Conservation (phyloP, 2,888 invertebrate genomes). For the Cheilosia vulpina region DNA sequence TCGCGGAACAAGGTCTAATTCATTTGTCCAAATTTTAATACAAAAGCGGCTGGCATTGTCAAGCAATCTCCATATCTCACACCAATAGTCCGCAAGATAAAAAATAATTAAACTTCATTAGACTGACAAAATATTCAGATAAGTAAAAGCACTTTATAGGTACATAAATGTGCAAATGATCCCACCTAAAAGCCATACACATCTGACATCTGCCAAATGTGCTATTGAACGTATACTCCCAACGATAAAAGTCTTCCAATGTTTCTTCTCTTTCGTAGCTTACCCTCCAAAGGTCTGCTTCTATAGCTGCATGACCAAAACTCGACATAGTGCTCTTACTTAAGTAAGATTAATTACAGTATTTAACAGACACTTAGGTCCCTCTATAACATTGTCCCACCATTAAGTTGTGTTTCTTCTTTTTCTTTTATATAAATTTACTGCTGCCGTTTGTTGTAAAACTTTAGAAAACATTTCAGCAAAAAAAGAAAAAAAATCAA, state of each 20-base stretch:
- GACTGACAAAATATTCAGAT: too few relatives aligned
- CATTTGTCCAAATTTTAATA: too few relatives aligned
- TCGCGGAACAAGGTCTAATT: too few relatives aligned
- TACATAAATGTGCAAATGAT: constrained; percentile 1
- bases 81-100: too few relatives aligned
- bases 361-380: constrained; percentile 74
- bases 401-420: constrained; percentile 34
- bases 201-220: constrained; percentile 35
- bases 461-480: constrained; percentile 56
- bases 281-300: background rate
- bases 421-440: constrained; percentile 10
- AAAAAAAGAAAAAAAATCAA: constrained; percentile 25
- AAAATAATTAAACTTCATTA: background rate
- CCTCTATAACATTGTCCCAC: constrained; percentile 32
- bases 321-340: constrained; percentile 59
- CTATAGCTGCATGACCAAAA: constrained; percentile 42
- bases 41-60: too few relatives aligned
- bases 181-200: constrained; percentile 18
- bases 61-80: too few relatives aligned
- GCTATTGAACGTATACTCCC: constrained; percentile 18
- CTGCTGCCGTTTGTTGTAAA: constrained; percentile 43
- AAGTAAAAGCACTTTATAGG: too few relatives aligned
- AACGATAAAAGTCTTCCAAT: constrained; percentile 28
- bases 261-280: background rate
- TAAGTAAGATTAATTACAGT: constrained; percentile 76